Base-by-base conservation (phyloP, 2,113 vertebrate species). In the Colossoma macropomum region DNA sequence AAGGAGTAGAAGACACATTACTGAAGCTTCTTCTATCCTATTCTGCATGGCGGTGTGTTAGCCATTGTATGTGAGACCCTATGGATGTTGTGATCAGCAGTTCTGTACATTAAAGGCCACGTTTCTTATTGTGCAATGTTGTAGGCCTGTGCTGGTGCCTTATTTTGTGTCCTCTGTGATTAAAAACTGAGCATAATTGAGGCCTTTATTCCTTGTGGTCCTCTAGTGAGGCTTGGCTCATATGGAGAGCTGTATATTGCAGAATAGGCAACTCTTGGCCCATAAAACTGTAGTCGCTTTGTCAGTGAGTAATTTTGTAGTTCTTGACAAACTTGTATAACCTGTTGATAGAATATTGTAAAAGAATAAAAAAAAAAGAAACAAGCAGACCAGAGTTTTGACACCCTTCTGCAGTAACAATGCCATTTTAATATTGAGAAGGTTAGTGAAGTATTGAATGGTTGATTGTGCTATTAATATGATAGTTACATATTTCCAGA, bases 201-300 rank as follows among this genome's bases (percentile, higher is more conserved):
- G 87, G 90, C 87, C 90, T 92, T 92, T 92, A 92, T 93, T 92
- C 82, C 70, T 84, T 88, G 86, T 82, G 88, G 87, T 86, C 60
- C 75, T 75, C 83, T 81, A 77, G 76, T 79, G 81, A 21, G 84
- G 80, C 74, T 86, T 80, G 74, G 19, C 85, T 75, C 1, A 23
- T 23, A 23, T 52, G 13, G 6, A 21, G 54, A 56, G 54, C 23
- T 87, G 81, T 28, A n/a, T 80, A 86, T 90, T 83, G 88, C 54
- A 56, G 88, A 79, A 34, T 62, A 30, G 75, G 50, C 82, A 80
- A 83, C 85, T 90, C 87, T 80, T 72, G 71, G 38, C 21, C 4
- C 54, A 28, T 21, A 30, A 65, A 72, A 50, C 56, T 4, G 4
- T 23, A 60, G 12, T 28, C 32, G 28, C 21, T 60, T n/a, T 38